Percentiles rank a stretch among this genome's conserved stretches.
phyloP scores from a whole-genome alignment of 2,888 invertebrate genomes.

The Agriopis leucophaearia region DNA sequence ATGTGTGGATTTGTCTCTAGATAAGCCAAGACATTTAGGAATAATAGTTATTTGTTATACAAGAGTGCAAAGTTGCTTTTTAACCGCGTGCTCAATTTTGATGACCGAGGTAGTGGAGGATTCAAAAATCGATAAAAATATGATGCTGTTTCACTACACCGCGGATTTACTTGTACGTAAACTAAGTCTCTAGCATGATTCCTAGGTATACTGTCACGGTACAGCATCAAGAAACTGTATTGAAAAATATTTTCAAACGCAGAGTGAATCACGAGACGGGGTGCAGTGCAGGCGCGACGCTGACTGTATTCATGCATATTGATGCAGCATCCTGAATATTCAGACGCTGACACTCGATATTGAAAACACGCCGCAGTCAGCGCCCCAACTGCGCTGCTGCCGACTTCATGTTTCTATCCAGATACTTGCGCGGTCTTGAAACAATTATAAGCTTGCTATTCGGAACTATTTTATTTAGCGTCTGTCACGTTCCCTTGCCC shows the following conservation, averaged over 20 bases:
- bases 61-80: too few species aligned
- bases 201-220: conserved; percentile 1
- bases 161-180: not conserved
- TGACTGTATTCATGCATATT: conserved; percentile 73
- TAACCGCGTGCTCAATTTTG: too few species aligned
- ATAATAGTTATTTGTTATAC: too few species aligned
- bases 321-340: conserved; percentile 75
- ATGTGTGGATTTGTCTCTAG: too few species aligned
- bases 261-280: conserved; percentile 26
- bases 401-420: not conserved
- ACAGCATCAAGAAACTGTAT: conserved; percentile 24
- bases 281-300: conserved; percentile 38
- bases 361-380: conserved; percentile 63
- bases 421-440: not conserved
- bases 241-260: conserved; percentile 47
- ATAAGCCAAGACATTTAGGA: too few species aligned
- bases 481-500: too few species aligned
- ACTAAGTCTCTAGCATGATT: not conserved
- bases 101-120: too few species aligned
- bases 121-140: too few species aligned
- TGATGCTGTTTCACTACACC: conserved; percentile 3
- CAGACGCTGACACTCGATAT: conserved; percentile 69
- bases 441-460: too few species aligned
- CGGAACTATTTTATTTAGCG: too few species aligned
- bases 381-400: conserved; percentile 31